Conservation (phyloP, 2,888 invertebrate genomes). For the Erynnis tages region DNA sequence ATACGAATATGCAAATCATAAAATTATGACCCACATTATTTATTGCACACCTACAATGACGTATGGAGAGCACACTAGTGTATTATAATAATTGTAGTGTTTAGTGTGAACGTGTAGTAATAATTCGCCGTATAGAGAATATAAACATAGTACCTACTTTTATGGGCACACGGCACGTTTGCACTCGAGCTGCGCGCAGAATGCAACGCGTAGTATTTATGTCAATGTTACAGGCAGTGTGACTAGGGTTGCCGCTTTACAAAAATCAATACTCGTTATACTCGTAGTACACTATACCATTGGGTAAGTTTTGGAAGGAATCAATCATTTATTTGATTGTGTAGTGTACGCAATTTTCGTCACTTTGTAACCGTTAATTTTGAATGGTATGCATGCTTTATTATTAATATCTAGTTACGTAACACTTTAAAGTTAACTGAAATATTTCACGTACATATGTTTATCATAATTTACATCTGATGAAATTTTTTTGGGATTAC, state of each 20-base stretch:
- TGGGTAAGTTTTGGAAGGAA: no score
- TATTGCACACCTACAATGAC: constrained; percentile 44
- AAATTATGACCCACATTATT: constrained; percentile 68
- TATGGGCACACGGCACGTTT: constrained; percentile 29
- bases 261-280: background rate
- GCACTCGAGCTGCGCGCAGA: constrained; percentile 48
- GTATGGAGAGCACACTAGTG: background rate
- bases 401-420: no score
- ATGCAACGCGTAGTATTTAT: constrained; percentile 56
- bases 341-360: no score
- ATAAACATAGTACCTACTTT: constrained; percentile 37
- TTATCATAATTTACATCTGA: no score
- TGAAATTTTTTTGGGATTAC: no score
- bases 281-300: background rate
- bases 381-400: no score
- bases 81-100: constrained; percentile 35
- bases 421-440: no score
- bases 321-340: no score
- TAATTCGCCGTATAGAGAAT: constrained; percentile 52
- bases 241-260: constrained; percentile 4
- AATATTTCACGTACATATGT: no score
- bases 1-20: no score
- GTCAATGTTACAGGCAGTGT: constrained; percentile 68
- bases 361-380: no score
- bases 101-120: constrained; percentile 49